Evolutionary conservation across 2,113 vertebrate species (phyloP).

Genomic region (Tragelaphus buxtoni): DNA sequence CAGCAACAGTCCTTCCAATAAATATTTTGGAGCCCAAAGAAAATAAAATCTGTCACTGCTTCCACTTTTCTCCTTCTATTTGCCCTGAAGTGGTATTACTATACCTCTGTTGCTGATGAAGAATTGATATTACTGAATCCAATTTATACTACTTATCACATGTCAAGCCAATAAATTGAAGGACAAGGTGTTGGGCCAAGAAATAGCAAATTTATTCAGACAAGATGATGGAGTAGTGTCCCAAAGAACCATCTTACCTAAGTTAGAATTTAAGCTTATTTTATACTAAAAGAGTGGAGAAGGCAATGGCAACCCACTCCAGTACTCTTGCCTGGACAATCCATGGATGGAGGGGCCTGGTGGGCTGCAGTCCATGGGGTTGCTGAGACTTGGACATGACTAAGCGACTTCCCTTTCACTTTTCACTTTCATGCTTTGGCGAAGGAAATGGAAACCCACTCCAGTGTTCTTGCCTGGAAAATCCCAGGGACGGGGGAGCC

Average conservation of each 20-base stretch:
- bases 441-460: too few species aligned
- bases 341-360: too few species aligned
- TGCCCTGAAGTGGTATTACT: background rate
- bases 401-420: too few species aligned
- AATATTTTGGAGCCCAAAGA: background rate
- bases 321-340: too few species aligned
- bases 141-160: background rate
- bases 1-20: background rate
- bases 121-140: background rate
- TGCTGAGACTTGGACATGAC: rapidly evolving
- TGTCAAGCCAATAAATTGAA: background rate
- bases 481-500: too few species aligned
- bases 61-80: background rate
- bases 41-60: background rate
- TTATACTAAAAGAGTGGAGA: background rate
- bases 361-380: too few species aligned
- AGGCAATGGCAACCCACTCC: too few species aligned
- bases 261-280: background rate
- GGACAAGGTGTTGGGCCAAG: background rate
- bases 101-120: background rate
- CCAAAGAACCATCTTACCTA: background rate
- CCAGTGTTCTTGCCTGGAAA: too few species aligned
- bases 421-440: too few species aligned
- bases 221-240: background rate
- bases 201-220: background rate